Base-by-base conservation (phyloP, 1,140 invertebrate species). In the Drosophila neocordata region DNA sequence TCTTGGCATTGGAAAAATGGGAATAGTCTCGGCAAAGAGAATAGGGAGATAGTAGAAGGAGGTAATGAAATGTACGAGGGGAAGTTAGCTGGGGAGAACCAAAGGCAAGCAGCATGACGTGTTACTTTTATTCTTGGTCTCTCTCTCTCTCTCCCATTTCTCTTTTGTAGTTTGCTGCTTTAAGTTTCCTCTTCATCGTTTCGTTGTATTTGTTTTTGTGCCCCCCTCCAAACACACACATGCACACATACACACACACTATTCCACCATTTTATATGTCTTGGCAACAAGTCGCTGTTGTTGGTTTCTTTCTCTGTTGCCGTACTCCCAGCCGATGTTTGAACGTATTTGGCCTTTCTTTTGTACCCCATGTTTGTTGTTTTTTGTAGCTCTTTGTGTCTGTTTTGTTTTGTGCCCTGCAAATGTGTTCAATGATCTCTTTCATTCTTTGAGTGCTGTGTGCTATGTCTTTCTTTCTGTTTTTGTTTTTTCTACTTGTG, bases 281-380 rank as follows among this genome's bases (percentile, higher is more conserved):
- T 85, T 85, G 81, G 81, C 81, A 85, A 85, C 82, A 85, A 85
- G 82, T 85, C 81, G 82, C 69, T 61, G 71, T 69, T 57, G 70
- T 37, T 53, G 44, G 20, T 38, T 48, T 61, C 61, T 63, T 35
- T 20, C 18, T 53, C 66, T 66, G 62, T 55, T 52, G 22, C 64
- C 70, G 67, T 62, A 53, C 65, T 74, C 69, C 53, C 53, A 52
- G 35, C 41, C 44, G 70, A 70, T 77, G 68, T 69, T 78, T 87
- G 70, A 85, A 87, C 78, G 67, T 87, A 67, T 88, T 85, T 88
- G 82, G 82, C 78, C 82, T 87, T 82, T 85, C 82, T 82, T 78
- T 82, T 87, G 82, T 85, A 62, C 34, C 15, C n/a, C 51, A 41
- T 68, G 57, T 67, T 68, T 78, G 64, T 55, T 64, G 52, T 31